These are phyloP conservation scores for Melanchra persicariae DNA, from an alignment of 2,888 invertebrate species.

Conservation along the genomic window DNA sequence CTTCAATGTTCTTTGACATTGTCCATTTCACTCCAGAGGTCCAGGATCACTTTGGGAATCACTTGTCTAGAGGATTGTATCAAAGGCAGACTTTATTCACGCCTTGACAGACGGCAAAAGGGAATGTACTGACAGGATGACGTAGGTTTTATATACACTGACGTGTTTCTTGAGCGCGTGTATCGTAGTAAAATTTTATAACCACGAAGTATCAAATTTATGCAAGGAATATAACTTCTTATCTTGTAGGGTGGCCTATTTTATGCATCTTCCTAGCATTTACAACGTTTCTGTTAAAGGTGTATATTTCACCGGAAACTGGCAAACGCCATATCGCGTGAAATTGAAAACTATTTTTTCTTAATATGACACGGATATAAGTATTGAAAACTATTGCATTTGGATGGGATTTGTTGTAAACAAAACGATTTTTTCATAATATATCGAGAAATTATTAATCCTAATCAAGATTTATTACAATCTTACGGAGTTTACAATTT, in stretches of 20 bases:
- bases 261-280: background rate
- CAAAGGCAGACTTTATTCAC: slow-evolving; percentile 27
- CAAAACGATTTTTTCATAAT: no score
- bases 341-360: no score
- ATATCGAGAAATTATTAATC: no score
- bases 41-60: background rate
- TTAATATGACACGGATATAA: no score
- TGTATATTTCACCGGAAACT: no score
- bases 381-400: no score
- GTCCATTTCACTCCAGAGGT: no score
- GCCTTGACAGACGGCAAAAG: background rate
- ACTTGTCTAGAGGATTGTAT: background rate
- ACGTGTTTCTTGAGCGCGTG: background rate
- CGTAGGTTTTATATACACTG: background rate
- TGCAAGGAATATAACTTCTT: background rate
- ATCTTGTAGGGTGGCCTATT: background rate
- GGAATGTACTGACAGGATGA: slow-evolving; percentile 9
- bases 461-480: no score
- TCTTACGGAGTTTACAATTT: no score
- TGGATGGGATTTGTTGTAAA: no score
- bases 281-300: background rate
- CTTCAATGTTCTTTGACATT: background rate
- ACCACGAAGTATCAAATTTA: background rate
- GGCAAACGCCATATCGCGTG: no score
- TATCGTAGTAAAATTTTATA: slow-evolving; percentile 19